These are phyloP conservation scores for Xenopus laevis DNA, from an alignment of 2,113 vertebrate genomes.

Conservation along the genomic window DNA sequence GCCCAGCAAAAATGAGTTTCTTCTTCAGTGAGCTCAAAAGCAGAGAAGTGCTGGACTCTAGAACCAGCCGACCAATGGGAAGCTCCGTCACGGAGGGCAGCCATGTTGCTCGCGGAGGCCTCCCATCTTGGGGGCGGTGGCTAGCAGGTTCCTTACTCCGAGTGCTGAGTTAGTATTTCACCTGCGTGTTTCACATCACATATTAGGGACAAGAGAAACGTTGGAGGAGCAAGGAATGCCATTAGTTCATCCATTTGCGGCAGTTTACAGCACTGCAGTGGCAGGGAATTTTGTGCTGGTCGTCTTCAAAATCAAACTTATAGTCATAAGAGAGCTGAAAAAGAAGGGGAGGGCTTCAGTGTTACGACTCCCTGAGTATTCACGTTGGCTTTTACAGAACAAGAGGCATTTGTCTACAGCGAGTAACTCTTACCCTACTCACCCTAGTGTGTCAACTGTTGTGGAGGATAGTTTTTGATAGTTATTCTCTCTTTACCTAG, in stretches of 20 bases:
- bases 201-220: slow-evolving; percentile 67
- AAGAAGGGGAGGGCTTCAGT: slow-evolving; percentile 14
- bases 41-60: slow-evolving; percentile 63
- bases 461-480: too few species aligned
- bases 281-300: slow-evolving; percentile 98
- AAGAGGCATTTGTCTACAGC: too few species aligned
- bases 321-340: slow-evolving; percentile 92
- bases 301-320: slow-evolving; percentile 98
- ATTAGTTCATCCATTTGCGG: slow-evolving; percentile 98
- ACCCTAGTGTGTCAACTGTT: too few species aligned
- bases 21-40: slow-evolving; percentile 64
- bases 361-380: not conserved
- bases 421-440: too few species aligned
- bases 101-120: not conserved
- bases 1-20: slow-evolving; percentile 50
- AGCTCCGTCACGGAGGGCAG: not conserved
- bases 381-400: not conserved
- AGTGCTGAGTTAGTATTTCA: slow-evolving; percentile 23
- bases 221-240: slow-evolving; percentile 69
- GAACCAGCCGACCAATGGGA: slow-evolving; percentile 36
- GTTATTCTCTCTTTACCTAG: too few species aligned
- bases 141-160: slow-evolving; percentile 16
- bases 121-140: slow-evolving; percentile 49
- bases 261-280: slow-evolving; percentile 97
- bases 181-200: slow-evolving; percentile 53